Evolutionary conservation across 2,113 vertebrate species (phyloP), one percentile per base, ranked within the genome.

Genomic region (Salminus brasiliensis): DNA sequence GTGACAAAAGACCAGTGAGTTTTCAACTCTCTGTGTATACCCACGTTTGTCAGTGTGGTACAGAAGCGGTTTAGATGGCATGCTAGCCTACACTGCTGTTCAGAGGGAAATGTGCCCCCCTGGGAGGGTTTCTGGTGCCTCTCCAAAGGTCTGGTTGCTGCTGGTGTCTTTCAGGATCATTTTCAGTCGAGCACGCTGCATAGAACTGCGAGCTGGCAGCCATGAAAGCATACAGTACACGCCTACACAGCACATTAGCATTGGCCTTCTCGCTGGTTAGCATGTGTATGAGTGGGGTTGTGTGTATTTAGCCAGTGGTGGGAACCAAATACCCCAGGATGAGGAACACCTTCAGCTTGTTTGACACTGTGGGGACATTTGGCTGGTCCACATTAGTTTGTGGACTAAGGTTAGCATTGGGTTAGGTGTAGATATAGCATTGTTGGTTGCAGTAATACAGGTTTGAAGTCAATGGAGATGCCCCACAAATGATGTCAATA

Each of bases 211-310:
- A 39, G 34, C 62, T 39, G 23, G 23, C 62, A 66, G 32, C 32
- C 62, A 23, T 39, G 32, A 66, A 34, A 36, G 62, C 62, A 66
- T 39, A n/a, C 62, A 66, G 62, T 36, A 66, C 62, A 66, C 62
- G 21, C 62, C 62, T 39, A 66, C 62, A 8, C 62, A 66, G 16
- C 36, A 36, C 62, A 66, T 66, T 66, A 66, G 62, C 62, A 66
- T 66, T n/a, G 32, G 4, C 34, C 36, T 63, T 34, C 30, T 63
- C 59, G 21, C 59, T 32, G 27, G 59, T 62, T 16, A 16, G 10
- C 30, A 30, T 32, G 27, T 13, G 16, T 18, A 8, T 36, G 32
- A 39, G 18, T 66, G 62, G 18, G 62, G 11, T 32, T 1, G 21
- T 66, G 18, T 55, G 52, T 55, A 23, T 55, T 55, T 23, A 25